Conservation (phyloP, 1,140 invertebrate genomes). For the Drosophila elegans region DNA sequence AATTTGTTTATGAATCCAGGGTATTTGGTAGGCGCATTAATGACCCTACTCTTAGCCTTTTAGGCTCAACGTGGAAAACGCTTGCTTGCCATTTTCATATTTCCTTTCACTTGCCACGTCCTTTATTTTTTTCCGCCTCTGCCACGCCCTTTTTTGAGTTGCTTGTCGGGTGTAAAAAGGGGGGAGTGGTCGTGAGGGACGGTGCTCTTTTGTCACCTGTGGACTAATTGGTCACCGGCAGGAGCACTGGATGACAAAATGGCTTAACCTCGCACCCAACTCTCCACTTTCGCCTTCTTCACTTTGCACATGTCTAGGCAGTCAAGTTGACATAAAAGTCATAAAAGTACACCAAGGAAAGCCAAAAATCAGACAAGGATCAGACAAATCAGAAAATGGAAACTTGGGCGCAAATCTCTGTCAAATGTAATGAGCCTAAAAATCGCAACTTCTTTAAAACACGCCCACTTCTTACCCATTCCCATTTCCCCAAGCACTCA, state of each 20-base stretch:
- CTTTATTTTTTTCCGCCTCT: neutral
- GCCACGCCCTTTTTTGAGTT: conserved; percentile 6
- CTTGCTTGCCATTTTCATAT: conserved; percentile 41
- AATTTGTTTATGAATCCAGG: neutral
- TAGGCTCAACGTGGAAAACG: conserved; percentile 14
- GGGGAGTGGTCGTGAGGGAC: neutral
- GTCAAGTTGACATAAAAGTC: conserved; percentile 64
- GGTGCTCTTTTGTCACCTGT: conserved; percentile 54
- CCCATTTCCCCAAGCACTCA: neutral
- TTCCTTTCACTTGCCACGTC: conserved; percentile 12
- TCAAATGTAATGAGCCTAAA: conserved; percentile 78
- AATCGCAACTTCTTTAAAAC: conserved; percentile 42
- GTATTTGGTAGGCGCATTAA: neutral
- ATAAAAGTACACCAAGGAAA: conserved; percentile 36
- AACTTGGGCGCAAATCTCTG: conserved; percentile 70
- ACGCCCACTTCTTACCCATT: neutral
- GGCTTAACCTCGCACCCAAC: conserved; percentile 26
- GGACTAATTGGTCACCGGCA: conserved; percentile 56
- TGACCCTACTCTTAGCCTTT: neutral
- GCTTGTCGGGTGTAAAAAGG: neutral
- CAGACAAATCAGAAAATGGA: conserved; percentile 21
- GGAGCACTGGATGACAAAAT: conserved; percentile 47
- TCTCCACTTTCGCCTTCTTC: neutral
- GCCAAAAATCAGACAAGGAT: conserved; percentile 40
- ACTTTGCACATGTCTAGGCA: conserved; percentile 46